Evolutionary conservation across 2,113 vertebrate genomes (phyloP), one percentile per base, ranked within the genome.

Genomic region (Marcusenius ussheri): DNA sequence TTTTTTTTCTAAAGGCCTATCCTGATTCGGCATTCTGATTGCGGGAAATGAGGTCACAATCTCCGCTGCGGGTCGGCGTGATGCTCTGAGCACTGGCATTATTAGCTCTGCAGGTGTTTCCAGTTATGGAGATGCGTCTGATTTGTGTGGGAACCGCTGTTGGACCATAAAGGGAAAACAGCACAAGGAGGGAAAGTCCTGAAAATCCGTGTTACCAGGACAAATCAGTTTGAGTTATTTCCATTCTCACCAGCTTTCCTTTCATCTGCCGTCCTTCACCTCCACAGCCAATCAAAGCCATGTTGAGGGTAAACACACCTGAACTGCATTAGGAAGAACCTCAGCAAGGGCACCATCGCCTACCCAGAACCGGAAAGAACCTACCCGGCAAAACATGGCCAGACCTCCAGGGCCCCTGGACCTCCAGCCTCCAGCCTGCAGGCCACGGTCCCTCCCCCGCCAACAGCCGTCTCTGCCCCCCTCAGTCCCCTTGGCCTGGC

Each of bases 11-110:
- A 4, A 47, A 49, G 45, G 45, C 47, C 83, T n/a, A 21, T 49
- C 47, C 90, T 42, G 56, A 89, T 86, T 83, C 58, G 5, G 50
- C 84, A 35, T 90, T 89, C 53, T 58, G 56, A 45, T 83, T 92
- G 35, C 31, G 31, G 88, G 35, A 87, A 42, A 35, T 51, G 62
- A 80, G 21, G 49, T 89, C 35, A 50, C 9, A 56, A 74, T 49
- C 7, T 83, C 47, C 19, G 17, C 45, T 13, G 84, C 8, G 88
- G 58, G 24, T 6, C 45, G 80, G 21, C 83, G 80, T 89, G 47
- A 87, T 45, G 47, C 50, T 39, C 45, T 7, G 24, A 83, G 58
- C 8, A 9, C n/a, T 27, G 62, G 27, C n/a, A 31, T 70, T 27
- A 74, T 27, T 62, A 58, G 56, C 13, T 85, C 15, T 46, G 84